Percentiles rank a stretch among this genome's conserved stretches.
Evolutionary conservation across 2,113 vertebrate species (phyloP).

Genomic region (Corvus moneduloides): DNA sequence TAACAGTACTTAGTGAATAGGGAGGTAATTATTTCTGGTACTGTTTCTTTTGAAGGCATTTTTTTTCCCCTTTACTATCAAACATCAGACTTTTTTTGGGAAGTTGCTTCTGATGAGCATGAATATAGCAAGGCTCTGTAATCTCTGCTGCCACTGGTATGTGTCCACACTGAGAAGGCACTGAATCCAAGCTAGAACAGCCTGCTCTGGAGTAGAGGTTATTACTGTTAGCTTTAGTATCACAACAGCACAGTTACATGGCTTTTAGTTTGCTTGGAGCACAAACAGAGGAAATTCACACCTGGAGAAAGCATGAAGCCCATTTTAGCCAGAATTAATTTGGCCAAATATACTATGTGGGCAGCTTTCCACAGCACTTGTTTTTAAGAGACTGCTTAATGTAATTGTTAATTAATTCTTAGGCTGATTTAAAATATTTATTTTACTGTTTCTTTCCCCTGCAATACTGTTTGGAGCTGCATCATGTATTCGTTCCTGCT

Average conservation of each 20-base stretch:
- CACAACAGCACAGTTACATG: background rate
- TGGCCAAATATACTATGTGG: background rate
- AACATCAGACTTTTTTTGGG: background rate
- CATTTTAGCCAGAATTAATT: background rate
- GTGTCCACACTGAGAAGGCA: background rate
- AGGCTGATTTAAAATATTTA: background rate
- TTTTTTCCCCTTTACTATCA: background rate
- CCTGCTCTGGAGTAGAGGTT: background rate
- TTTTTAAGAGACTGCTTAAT: background rate
- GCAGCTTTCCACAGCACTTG: background rate
- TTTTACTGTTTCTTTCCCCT: background rate
- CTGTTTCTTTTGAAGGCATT: background rate
- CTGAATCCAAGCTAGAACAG: background rate
- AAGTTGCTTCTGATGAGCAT: fast-evolving
- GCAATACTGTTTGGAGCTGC: background rate
- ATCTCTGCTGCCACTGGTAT: background rate
- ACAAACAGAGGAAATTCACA: background rate
- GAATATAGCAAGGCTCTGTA: background rate
- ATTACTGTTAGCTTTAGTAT: background rate
- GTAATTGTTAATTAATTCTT: background rate
- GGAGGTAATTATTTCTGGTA: background rate
- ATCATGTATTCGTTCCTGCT: background rate
- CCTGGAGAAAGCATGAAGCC: background rate
- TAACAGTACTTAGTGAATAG: background rate
- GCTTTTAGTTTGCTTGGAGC: background rate